Conservation (phyloP, 2,113 vertebrate genomes). For the Epinephelus lanceolatus region DNA sequence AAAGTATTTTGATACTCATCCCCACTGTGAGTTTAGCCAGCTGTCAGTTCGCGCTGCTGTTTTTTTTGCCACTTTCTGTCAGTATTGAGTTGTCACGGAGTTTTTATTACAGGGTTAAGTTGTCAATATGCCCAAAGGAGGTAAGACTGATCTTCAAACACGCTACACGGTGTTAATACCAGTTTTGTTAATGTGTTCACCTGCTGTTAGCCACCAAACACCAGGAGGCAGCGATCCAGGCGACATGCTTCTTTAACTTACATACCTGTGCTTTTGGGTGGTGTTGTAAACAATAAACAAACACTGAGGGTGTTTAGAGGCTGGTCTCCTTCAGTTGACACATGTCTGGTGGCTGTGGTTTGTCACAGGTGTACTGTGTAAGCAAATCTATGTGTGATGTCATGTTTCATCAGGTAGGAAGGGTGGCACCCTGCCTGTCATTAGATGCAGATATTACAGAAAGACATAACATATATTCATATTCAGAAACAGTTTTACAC, state of each 20-base stretch:
- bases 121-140: constrained; percentile 85
- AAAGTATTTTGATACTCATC: constrained; percentile 24
- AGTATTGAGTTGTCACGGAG: neutral
- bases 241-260: neutral
- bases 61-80: constrained; percentile 18
- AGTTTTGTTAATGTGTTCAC: constrained; percentile 12
- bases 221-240: neutral
- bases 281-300: neutral
- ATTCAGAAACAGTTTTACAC: too few relatives aligned
- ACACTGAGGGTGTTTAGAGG: neutral
- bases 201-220: constrained; percentile 33
- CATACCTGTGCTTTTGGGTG: neutral
- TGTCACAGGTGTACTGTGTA: neutral
- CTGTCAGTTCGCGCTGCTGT: constrained; percentile 63
- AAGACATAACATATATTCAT: too few relatives aligned
- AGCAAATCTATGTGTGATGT: constrained; percentile 2
- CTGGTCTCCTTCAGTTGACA: neutral
- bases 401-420: constrained; percentile 87
- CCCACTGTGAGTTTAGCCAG: constrained; percentile 64
- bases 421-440: constrained; percentile 79
- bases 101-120: constrained; percentile 20
- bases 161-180: neutral
- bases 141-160: constrained; percentile 66
- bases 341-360: neutral
- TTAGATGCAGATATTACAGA: too few relatives aligned